Percentiles rank a stretch among this genome's conserved stretches.
phyloP scores from a whole-genome alignment of 1,140 invertebrate genomes.

The Antheraea pernyi region DNA sequence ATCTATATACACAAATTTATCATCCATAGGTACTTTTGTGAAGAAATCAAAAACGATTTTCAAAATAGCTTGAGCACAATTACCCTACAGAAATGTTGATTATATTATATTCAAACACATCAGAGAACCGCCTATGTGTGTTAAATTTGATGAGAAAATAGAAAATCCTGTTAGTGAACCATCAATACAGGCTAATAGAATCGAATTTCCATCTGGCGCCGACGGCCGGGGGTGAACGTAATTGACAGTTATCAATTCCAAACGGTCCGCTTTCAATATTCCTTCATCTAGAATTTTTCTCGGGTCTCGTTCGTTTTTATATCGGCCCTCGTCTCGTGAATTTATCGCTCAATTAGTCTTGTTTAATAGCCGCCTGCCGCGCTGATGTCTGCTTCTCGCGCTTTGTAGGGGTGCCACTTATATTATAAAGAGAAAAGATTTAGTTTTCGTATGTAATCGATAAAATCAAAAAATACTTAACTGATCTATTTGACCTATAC shows the following conservation, averaged over 20 bases:
- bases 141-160: neutral
- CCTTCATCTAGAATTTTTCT: slow-evolving; percentile 78
- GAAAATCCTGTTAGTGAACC: too few species aligned
- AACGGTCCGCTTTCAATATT: slow-evolving; percentile 73
- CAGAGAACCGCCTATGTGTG: neutral
- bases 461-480: too few species aligned
- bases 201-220: slow-evolving; percentile 51
- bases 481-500: neutral
- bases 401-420: slow-evolving; percentile 55
- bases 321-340: slow-evolving; percentile 67
- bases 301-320: slow-evolving; percentile 67
- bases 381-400: slow-evolving; percentile 75
- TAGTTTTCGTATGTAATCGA: too few species aligned
- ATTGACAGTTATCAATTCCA: slow-evolving; percentile 78
- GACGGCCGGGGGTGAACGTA: slow-evolving; percentile 51
- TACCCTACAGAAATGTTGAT: too few species aligned
- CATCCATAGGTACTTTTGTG: too few species aligned
- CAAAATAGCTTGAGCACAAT: too few species aligned
- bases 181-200: slow-evolving; percentile 31
- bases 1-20: too few species aligned
- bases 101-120: too few species aligned
- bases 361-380: slow-evolving; percentile 77
- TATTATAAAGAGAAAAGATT: neutral
- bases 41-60: too few species aligned
- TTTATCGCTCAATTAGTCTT: slow-evolving; percentile 80